phyloP scores from a whole-genome alignment of 1,140 invertebrate species.

The Bombus polaris region DNA sequence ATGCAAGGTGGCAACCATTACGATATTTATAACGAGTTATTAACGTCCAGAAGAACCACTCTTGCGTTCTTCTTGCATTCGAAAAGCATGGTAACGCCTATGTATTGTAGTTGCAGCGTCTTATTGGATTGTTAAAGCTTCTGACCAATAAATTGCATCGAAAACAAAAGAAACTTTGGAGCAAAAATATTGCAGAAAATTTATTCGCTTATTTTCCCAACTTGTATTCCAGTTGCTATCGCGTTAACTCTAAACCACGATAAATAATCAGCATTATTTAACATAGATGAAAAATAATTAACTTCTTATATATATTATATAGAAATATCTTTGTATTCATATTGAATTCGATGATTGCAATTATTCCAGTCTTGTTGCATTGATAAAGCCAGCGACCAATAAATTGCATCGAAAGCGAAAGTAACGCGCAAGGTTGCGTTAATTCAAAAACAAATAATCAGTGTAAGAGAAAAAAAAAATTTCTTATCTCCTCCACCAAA shows the following conservation, averaged over 20 bases:
- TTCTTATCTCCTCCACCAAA: not conserved
- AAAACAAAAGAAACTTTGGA: not conserved
- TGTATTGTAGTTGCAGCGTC: no score
- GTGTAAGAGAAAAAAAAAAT: not conserved
- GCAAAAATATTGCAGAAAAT: not conserved
- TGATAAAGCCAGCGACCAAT: not conserved
- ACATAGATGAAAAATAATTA: not conserved
- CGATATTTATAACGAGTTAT: conserved; percentile 14
- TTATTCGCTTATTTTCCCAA: not conserved
- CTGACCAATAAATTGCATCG: not conserved
- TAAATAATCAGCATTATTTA: not conserved
- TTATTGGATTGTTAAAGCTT: not conserved
- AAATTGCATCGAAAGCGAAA: not conserved
- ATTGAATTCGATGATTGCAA: not conserved
- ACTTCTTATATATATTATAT: not conserved
- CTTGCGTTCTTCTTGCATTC: not conserved
- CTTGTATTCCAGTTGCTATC: not conserved
- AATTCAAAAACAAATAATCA: not conserved
- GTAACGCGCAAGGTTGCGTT: not conserved
- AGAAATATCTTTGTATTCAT: no score
- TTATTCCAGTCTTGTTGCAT: not conserved
- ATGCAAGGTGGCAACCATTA: not conserved
- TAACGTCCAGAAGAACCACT: not conserved
- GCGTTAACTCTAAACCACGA: not conserved
- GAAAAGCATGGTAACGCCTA: not conserved